Conservation (phyloP, 2,797 vertebrate genomes). For the Clarias platycephalus region DNA sequence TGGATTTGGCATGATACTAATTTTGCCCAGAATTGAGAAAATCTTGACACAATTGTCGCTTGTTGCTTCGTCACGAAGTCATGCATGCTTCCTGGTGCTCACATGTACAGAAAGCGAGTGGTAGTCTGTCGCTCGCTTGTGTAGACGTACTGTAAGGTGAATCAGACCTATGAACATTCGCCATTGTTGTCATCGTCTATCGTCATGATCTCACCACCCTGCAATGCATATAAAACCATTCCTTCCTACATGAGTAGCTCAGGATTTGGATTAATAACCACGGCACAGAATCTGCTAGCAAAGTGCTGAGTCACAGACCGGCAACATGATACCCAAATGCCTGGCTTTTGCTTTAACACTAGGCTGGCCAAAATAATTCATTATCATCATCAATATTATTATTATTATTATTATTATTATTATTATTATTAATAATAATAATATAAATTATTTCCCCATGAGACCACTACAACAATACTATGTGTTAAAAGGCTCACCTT, state of each 20-base stretch:
- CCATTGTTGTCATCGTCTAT: neutral
- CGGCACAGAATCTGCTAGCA: neutral
- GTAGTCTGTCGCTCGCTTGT: neutral
- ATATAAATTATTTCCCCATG: neutral
- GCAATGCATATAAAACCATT: neutral
- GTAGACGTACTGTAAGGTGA: neutral
- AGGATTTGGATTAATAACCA: neutral
- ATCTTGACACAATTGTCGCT: neutral
- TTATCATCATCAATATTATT: no score
- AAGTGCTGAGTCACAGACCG: neutral
- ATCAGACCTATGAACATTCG: neutral
- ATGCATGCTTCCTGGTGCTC: neutral
- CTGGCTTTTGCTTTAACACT: neutral
- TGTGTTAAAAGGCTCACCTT: neutral
- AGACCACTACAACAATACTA: slow-evolving; percentile 8
- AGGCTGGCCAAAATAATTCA: neutral
- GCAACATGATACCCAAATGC: neutral
- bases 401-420: no score
- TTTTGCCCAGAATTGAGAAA: neutral
- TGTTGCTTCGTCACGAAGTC: neutral
- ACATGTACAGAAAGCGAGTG: neutral
- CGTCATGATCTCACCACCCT: neutral
- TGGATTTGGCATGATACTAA: neutral
- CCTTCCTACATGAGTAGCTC: neutral
- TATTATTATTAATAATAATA: neutral